phyloP scores from a whole-genome alignment of 2,113 vertebrate species.

The Tringa solitaria region DNA sequence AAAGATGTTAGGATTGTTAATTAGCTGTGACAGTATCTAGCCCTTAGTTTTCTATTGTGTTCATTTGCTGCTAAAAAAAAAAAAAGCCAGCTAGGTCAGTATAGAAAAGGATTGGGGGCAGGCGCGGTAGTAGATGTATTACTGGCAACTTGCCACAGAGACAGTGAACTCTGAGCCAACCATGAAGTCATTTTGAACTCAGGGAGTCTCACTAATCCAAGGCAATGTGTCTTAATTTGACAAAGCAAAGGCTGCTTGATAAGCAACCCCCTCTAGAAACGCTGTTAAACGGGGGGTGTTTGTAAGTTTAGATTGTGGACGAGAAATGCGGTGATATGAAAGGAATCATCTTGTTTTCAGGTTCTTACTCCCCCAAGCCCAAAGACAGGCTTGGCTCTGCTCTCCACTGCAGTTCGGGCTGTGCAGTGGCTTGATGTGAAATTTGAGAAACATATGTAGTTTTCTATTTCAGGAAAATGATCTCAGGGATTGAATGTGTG shows the following conservation, averaged over 20 bases:
- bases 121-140: slow-evolving; percentile 71
- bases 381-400: slow-evolving; percentile 66
- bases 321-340: slow-evolving; percentile 60
- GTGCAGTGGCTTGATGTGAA: slow-evolving; percentile 82
- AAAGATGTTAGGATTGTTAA: slow-evolving; percentile 63
- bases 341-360: slow-evolving; percentile 53
- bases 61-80: slow-evolving; percentile 40
- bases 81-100: slow-evolving; percentile 69
- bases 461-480: slow-evolving; percentile 86
- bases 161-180: slow-evolving; percentile 75
- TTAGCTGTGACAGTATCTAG: slow-evolving; percentile 58
- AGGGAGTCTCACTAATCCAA: slow-evolving; percentile 79
- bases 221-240: slow-evolving; percentile 81
- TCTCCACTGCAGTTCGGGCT: slow-evolving; percentile 71
- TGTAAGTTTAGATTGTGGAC: slow-evolving; percentile 67
- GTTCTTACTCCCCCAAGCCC: slow-evolving; percentile 26
- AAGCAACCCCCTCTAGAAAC: slow-evolving; percentile 65
- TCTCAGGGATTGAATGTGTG: slow-evolving; percentile 78
- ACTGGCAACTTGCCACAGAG: slow-evolving; percentile 77
- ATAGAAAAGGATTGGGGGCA: slow-evolving; percentile 55
- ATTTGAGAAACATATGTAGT: slow-evolving; percentile 84
- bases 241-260: slow-evolving; percentile 79
- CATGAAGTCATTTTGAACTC: slow-evolving; percentile 84
- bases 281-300: slow-evolving; percentile 47
- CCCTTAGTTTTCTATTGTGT: slow-evolving; percentile 52